Base-by-base conservation (phyloP, 2,113 vertebrate genomes). In the Lucifuga dentata region DNA sequence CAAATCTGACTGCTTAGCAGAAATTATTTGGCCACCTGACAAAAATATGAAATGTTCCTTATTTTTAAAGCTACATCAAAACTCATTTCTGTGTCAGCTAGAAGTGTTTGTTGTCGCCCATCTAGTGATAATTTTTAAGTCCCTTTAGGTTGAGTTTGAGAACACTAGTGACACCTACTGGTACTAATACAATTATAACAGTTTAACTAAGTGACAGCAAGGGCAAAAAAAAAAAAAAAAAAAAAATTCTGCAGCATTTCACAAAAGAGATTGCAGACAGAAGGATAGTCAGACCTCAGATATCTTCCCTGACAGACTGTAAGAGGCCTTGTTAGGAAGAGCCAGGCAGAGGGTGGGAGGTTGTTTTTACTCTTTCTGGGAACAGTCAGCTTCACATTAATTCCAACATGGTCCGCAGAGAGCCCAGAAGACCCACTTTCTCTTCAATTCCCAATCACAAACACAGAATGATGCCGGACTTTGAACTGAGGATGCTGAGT, bases 361-460 rank as follows among this genome's bases (percentile, higher is more conserved):
- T 72, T 68, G 48, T 72, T 75, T 63, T 58, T 65, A 35, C 11
- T 9, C 32, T 64, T 51, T 61, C 29, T 65, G 64, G 65, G 72
- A 61, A 73, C 61, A 50, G 52, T 74, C 72, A 68, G 69, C 45
- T 80, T 71, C 40, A 21, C 68, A 66, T 81, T 71, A 74, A 64
- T 53, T 52, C 64, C 66, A 48, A 41, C 73, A 46, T 12, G 17
- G 73, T 77, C 74, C 57, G 55, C 60, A 39, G 59, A 59, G 78
- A 79, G 57, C 51, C 32, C 62, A n/a, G 3, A 53, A 85, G 83
- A 73, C 75, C 80, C 66, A 72, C 62, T 79, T 79, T 66, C 58
- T 45, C 68, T 64, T 72, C 63, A 61, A 39, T 55, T 58, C 35
- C 77, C 80, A 73, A 53, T 67, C 53, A 77, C 38, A 70, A 51